Evolutionary conservation across 1,140 invertebrate species (phyloP), one percentile per base, ranked within the genome.

Genomic region (Drosophila seguyi): DNA sequence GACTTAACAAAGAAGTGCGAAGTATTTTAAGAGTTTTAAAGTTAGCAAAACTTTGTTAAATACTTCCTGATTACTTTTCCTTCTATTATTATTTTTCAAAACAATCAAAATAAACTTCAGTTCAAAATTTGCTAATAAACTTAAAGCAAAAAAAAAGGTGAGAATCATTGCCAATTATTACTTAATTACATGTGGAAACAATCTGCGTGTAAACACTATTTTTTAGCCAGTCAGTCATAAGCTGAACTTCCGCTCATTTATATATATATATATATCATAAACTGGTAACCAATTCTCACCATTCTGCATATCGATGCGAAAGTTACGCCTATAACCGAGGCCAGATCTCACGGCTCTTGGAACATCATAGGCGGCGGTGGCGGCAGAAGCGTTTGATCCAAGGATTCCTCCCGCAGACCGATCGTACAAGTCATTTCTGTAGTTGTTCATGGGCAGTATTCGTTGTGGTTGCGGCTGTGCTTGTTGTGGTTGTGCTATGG

Each of bases 351-450:
- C 91, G 6, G 90, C 80, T 53, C 92, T 68, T 8, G 92, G 92
- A 7, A 93, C 91, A 80, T 93, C 92, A 63, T 93, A 93, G 20
- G 80, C 90, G n/a, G 75, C 75, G 27, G 80, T 85, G 29, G 77
- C 75, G 7, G 65, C 42, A 42, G 75, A 65, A 39, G 55, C 52
- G 39, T 53, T 65, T 29, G 72, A 47, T 22, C 72, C 73, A n/a
- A 58, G 22, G 22, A 47, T 38, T 48, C 75, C 72, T 42, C 63
- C 66, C 4, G 66, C 75, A 22, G 92, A 74, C 27, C 92, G 87
- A 84, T 93, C 92, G 38, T 93, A 93, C n/a, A 92, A 76, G 75
- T 93, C 92, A 44, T 93, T 93, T 55, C 92, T 83, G 66, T 92
- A 92, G 57, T 79, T 88, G 34, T 88, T 80, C 29, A 91, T 88